A percentile compares a stretch with the other conserved stretches of the same genome.
Evolutionary conservation across 2,797 vertebrate genomes (phyloP).

Genomic region (Perodicticus potto): DNA sequence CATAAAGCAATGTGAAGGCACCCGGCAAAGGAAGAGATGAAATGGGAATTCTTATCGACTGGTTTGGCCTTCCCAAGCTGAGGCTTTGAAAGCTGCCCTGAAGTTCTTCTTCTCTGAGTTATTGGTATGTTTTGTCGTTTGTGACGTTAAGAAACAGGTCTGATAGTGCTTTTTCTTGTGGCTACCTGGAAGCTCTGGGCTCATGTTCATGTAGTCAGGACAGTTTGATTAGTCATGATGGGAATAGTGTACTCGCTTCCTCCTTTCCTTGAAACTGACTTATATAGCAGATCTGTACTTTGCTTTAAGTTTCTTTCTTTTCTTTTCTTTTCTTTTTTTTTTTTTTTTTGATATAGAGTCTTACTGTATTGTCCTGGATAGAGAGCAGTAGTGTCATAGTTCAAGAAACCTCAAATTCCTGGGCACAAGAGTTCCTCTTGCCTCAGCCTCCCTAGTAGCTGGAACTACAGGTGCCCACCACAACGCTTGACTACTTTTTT

Average conservation of each 20-base stretch:
- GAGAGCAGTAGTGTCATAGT: no score
- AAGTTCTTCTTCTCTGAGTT: background rate
- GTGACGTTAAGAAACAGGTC: background rate
- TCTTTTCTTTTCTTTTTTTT: no score
- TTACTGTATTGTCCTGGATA: no score
- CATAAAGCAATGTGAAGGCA: background rate
- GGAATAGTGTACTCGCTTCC: background rate
- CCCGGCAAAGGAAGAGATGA: background rate
- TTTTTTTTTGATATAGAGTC: no score
- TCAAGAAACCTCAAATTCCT: no score
- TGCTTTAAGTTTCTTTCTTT: conserved; percentile 7
- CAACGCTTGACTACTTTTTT: no score
- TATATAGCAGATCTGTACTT: conserved; percentile 17
- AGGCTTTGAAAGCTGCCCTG: background rate
- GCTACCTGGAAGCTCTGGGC: conserved; percentile 37
- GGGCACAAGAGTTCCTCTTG: no score
- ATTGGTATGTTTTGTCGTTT: conserved; percentile 4
- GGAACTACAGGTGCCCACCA: no score
- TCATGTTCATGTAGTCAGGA: background rate
- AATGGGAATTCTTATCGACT: background rate
- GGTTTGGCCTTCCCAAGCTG: background rate
- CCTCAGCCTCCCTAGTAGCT: no score
- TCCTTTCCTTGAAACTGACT: conserved; percentile 26
- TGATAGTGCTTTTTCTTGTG: background rate
- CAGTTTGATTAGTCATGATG: background rate